phyloP scores from a whole-genome alignment of 2,888 invertebrate genomes.

The Arge pagana region DNA sequence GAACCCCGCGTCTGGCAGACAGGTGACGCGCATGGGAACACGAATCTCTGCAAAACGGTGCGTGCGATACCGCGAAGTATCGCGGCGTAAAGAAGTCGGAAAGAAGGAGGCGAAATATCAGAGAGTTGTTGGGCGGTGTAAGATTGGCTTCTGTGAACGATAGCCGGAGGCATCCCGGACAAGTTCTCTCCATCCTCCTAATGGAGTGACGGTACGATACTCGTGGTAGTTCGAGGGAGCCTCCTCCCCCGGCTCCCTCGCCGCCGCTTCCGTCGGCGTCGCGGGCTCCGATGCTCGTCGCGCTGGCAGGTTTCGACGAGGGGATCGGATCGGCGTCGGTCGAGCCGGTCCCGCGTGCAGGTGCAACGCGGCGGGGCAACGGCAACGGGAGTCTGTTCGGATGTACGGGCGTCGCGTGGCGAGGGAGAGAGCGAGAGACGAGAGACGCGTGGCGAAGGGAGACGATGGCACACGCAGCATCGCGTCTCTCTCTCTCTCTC shows the following conservation, averaged over 20 bases:
- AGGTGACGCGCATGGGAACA: no score
- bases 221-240: no score
- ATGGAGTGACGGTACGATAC: conserved; percentile 36
- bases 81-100: not conserved
- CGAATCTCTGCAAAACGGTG: no score
- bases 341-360: conserved; percentile 1
- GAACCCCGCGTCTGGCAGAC: no score
- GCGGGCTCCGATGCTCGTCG: no score
- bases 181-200: conserved; percentile 44
- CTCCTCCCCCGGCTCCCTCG: no score
- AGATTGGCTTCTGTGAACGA: conserved; percentile 55
- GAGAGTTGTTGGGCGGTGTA: conserved; percentile 40
- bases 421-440: conserved; percentile 22
- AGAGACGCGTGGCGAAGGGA: conserved; percentile 16
- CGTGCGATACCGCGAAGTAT: no score
- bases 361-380: conserved; percentile 24
- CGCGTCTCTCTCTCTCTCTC: no score
- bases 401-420: no score
- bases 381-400: conserved; percentile 22
- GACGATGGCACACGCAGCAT: conserved; percentile 26
- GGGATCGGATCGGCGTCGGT: conserved; percentile 17
- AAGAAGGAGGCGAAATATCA: conserved; percentile 13
- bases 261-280: no score
- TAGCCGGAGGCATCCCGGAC: conserved; percentile 49
- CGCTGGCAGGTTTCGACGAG: no score